Evolutionary conservation across 2,888 invertebrate species (phyloP), one percentile per base, ranked within the genome.

Genomic region (Synanthedon andrenaeformis): DNA sequence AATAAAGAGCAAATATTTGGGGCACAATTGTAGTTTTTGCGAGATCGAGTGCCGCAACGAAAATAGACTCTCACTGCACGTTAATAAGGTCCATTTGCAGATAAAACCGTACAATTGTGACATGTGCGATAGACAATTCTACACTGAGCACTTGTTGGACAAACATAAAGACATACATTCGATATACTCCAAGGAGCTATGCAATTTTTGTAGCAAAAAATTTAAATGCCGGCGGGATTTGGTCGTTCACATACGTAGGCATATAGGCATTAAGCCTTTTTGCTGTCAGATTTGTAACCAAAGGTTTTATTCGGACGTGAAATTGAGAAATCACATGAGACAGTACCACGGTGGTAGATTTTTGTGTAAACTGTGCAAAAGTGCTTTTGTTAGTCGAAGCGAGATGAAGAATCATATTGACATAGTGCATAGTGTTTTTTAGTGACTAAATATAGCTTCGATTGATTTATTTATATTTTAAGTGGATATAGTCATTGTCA

Each of bases 71-170:
- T 78, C 79, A 0, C 55, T 83, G 0, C 86, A 87, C 49, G 83
- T 87, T 0, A 87, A 87, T 65, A 87, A 83, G 58, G 63, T 70
- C 0, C 86, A 87, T 68, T 75, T 87, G 53, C 79, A 79, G 68
- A 82, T 86, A 49, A 86, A 84, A 66, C 84, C 86, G 0, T 85
- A 80, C 56, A 61, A 59, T 52, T 87, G 86, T 56, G 85, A 86
- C 51, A 86, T 87, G 86, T 86, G 86, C 28, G 82, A 84, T 0
- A 67, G 63, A 51, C 70, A 77, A n/a, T 86, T 80, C 59, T 85
- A 86, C 52, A 79, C 83, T 0, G 79, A 82, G 51, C 64, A 64
- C 4, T 79, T 83, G 60, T 63, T 86, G 59, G 69, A 53, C n/a
- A 64, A 67, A 52, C 86, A 87, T 55, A 82, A 81, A 59, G 76